These are phyloP conservation scores for Siderastrea radians DNA, from an alignment of 92 coral and sea anemone genomes.

Conservation along the genomic window DNA sequence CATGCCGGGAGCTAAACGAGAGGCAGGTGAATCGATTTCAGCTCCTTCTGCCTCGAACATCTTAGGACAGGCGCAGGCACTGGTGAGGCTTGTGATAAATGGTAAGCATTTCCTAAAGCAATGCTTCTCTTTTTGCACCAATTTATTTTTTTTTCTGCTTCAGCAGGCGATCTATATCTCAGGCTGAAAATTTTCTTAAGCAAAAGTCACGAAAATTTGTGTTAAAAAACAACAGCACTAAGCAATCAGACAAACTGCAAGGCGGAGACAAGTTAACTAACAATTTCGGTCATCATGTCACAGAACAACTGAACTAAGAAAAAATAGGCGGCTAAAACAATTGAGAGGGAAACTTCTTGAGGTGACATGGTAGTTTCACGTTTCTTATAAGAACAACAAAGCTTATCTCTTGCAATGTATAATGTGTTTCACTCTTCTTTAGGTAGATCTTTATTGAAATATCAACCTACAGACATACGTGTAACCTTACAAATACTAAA, in stretches of 20 bases:
- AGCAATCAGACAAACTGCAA: neutral
- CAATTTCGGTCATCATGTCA: constrained; percentile 4
- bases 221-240: neutral
- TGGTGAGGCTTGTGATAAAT: no score
- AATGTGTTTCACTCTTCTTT: no score
- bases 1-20: neutral
- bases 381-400: no score
- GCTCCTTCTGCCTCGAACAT: constrained; percentile 3
- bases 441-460: no score
- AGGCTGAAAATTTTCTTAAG: neutral
- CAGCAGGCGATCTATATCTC: constrained; percentile 25
- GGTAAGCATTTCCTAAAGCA: no score
- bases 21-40: constrained; percentile 39
- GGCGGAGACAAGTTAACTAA: neutral
- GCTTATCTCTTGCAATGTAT: no score
- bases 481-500: no score
- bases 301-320: neutral
- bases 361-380: no score
- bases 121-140: no score
- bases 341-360: constrained; percentile 19
- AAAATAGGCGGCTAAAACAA: constrained; percentile 28
- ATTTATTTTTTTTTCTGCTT: constrained; percentile 25
- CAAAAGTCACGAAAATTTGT: no score
- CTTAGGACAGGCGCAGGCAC: no score
- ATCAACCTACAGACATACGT: no score